These are phyloP conservation scores for Geotrypetes seraphini DNA, from an alignment of 2,797 vertebrate species.

Conservation along the genomic window DNA sequence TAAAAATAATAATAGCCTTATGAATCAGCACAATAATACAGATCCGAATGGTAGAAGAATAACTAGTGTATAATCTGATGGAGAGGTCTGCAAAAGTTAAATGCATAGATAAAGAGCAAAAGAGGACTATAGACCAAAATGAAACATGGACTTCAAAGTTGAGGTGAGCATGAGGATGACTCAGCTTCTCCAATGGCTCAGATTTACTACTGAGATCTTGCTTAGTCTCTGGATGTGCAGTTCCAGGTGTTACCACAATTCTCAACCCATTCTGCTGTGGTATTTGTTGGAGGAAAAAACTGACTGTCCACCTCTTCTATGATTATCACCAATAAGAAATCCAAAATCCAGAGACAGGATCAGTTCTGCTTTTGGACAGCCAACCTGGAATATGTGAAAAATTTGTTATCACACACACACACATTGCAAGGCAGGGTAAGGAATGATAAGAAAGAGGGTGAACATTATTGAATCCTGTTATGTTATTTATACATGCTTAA, in stretches of 20 bases:
- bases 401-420: no score
- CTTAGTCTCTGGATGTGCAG: no score
- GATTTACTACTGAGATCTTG: not conserved
- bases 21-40: conserved; percentile 79
- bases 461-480: no score
- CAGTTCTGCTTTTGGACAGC: conserved; percentile 73
- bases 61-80: conserved; percentile 71
- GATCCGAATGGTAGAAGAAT: conserved; percentile 71
- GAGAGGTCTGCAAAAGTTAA: conserved; percentile 83
- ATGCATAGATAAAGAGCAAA: conserved; percentile 80
- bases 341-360: conserved; percentile 76
- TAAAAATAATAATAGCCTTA: conserved; percentile 82
- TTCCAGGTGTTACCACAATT: conserved; percentile 18
- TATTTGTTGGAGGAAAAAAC: conserved; percentile 44
- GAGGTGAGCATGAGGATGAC: conserved; percentile 55
- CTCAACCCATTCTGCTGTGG: not conserved
- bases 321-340: conserved; percentile 77
- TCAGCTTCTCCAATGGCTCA: conserved; percentile 23
- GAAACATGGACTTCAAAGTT: conserved; percentile 69
- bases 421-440: no score
- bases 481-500: no score
- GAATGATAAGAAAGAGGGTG: no score
- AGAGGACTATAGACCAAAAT: conserved; percentile 75
- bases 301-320: conserved; percentile 65
- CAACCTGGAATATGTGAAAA: no score